Percentiles rank a stretch among this genome's conserved stretches.
phyloP scores from a whole-genome alignment of 2,113 vertebrate species.

The Scortum barcoo region DNA sequence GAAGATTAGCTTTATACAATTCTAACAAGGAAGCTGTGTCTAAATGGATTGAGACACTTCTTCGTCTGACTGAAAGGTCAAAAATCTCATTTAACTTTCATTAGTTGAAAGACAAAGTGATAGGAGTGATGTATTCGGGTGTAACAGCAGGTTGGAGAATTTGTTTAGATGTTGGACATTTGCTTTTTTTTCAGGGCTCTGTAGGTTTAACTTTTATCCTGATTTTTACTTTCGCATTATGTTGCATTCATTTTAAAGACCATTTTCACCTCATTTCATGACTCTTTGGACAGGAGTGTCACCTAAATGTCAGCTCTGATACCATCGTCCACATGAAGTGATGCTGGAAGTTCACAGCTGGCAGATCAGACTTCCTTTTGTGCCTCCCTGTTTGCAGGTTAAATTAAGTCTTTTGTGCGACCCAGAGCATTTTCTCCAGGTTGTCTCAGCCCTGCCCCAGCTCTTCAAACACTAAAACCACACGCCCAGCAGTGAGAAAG shows the following conservation, averaged over 20 bases:
- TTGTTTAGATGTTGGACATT: not conserved
- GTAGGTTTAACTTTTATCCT: not conserved
- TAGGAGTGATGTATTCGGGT: not conserved
- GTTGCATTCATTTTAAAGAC: not conserved
- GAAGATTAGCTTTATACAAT: constrained; percentile 17
- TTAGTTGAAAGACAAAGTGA: not conserved
- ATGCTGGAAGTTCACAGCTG: not conserved
- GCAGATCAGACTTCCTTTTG: constrained; percentile 7
- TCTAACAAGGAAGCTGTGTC: constrained; percentile 5
- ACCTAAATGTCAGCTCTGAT: not conserved
- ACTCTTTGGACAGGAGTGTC: not conserved
- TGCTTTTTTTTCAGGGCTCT: too few relatives aligned
- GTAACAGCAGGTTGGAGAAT: not conserved
- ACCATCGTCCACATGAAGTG: not conserved
- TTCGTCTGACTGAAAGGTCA: constrained; percentile 4
- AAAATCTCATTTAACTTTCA: not conserved
- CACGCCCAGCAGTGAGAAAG: constrained; percentile 54
- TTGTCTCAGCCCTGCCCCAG: constrained; percentile 53
- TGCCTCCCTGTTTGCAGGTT: constrained; percentile 41
- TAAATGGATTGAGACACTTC: constrained; percentile 13
- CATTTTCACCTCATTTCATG: not conserved
- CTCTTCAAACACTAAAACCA: constrained; percentile 51
- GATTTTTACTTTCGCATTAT: not conserved
- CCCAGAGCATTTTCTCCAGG: constrained; percentile 56
- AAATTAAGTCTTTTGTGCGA: constrained; percentile 58